phyloP scores from a whole-genome alignment of 2,888 invertebrate species.

The Keiferia lycopersicella region DNA sequence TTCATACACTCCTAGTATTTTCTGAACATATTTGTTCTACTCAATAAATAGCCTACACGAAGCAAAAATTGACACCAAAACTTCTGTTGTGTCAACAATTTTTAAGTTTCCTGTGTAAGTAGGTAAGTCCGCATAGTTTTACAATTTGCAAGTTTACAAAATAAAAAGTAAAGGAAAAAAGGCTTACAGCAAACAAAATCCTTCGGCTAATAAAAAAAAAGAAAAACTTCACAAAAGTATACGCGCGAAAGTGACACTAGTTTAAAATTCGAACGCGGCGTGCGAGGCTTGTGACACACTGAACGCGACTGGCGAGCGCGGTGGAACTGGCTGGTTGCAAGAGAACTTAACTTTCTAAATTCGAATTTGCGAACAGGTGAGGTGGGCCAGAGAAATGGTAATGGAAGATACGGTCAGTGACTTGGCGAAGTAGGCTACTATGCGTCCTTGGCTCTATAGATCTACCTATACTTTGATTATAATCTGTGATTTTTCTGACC shows the following conservation, averaged over 20 bases:
- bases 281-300: slow-evolving; percentile 58
- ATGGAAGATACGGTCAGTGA: slow-evolving; percentile 22
- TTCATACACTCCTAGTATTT: neutral
- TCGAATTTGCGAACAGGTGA: slow-evolving; percentile 63
- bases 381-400: slow-evolving; percentile 22
- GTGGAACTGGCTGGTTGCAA: slow-evolving; percentile 46
- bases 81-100: slow-evolving; percentile 27
- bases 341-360: slow-evolving; percentile 77
- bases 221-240: slow-evolving; percentile 40
- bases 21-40: neutral
- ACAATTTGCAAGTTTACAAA: slow-evolving; percentile 12
- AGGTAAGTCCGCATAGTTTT: neutral
- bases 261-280: slow-evolving; percentile 41
- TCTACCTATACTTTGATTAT: neutral
- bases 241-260: slow-evolving; percentile 33
- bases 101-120: slow-evolving; percentile 2
- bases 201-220: slow-evolving; percentile 35
- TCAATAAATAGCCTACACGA: neutral
- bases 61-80: slow-evolving; percentile 27
- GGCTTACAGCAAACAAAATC: slow-evolving; percentile 42
- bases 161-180: slow-evolving; percentile 27
- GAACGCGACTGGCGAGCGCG: slow-evolving; percentile 58
- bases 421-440: slow-evolving; percentile 15
- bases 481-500: neutral
- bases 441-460: slow-evolving; percentile 12